Evolutionary conservation across 92 coral and sea anemone genomes (phyloP).

Genomic region (Epizoanthus stellaris): DNA sequence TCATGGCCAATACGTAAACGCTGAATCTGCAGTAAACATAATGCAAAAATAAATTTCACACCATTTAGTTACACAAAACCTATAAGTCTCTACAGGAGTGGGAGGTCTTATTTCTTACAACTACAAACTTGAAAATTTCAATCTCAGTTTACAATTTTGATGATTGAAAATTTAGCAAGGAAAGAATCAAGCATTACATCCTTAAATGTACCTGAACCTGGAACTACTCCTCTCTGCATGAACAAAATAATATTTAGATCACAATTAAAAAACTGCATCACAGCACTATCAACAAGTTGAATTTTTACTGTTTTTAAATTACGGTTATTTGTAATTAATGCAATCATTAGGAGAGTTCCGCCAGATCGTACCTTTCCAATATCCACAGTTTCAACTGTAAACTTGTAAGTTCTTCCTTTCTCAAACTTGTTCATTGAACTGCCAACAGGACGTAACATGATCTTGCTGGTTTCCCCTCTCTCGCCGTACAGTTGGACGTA

Average conservation of each 20-base stretch:
- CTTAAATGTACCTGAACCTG: too few relatives aligned
- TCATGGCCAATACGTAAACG: slow-evolving; percentile 95
- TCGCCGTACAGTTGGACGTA: slow-evolving; percentile 98
- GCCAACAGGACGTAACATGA: slow-evolving; percentile 98
- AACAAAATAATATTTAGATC: too few relatives aligned
- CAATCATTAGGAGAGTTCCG: too few relatives aligned
- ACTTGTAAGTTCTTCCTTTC: slow-evolving; percentile 95
- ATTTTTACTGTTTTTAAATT: too few relatives aligned
- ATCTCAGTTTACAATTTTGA: too few relatives aligned
- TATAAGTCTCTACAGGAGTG: not conserved
- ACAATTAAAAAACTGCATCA: too few relatives aligned
- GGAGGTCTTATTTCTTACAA: not conserved
- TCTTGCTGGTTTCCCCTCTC: slow-evolving; percentile 97
- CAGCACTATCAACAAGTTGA: too few relatives aligned
- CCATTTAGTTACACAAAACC: not conserved
- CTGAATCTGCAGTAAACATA: slow-evolving; percentile 58
- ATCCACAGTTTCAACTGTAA: slow-evolving; percentile 98
- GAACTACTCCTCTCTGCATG: too few relatives aligned
- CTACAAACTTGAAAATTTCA: too few relatives aligned
- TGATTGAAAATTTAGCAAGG: too few relatives aligned
- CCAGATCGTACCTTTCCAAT: slow-evolving; percentile 83
- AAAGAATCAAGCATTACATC: too few relatives aligned
- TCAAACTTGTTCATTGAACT: slow-evolving; percentile 92
- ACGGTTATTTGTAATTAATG: too few relatives aligned
- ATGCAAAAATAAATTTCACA: not conserved